Conservation (phyloP, 1,140 invertebrate genomes). For the Saxidomus purpurata region DNA sequence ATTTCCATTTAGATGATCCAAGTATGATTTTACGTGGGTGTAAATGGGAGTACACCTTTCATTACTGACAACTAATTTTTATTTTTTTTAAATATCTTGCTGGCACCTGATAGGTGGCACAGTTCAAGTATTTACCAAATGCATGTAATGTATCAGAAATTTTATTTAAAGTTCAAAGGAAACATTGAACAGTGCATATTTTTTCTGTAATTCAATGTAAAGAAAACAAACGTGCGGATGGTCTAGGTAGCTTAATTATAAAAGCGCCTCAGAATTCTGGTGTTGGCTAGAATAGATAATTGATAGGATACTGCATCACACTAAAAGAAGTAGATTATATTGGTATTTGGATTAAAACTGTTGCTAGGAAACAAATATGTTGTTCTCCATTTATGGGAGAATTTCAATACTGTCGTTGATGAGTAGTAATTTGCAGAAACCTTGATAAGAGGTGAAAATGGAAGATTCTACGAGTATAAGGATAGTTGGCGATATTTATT, state of each 20-base stretch:
- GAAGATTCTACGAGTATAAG: not conserved
- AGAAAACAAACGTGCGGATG: no score
- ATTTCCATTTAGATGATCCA: slow-evolving; percentile 31
- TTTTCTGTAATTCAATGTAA: no score
- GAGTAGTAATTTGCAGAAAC: not conserved
- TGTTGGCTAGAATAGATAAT: not conserved
- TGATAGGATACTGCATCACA: not conserved
- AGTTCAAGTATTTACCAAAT: no score
- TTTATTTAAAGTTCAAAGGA: no score
- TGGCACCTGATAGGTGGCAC: no score
- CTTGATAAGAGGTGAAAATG: not conserved
- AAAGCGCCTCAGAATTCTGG: no score
- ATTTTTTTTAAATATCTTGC: no score
- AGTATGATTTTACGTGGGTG: slow-evolving; percentile 16
- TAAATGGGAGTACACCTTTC: not conserved
- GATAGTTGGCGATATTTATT: not conserved
- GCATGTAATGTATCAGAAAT: no score
- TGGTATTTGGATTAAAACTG: slow-evolving; percentile 28
- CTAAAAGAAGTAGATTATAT: not conserved
- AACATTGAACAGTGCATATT: no score
- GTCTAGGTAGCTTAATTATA: no score
- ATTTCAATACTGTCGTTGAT: not conserved
- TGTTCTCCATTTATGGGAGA: not conserved
- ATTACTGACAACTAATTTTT: no score
- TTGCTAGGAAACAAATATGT: not conserved